Evolutionary conservation across 1,140 invertebrate genomes (phyloP).

Genomic region (Drosophila parvula): DNA sequence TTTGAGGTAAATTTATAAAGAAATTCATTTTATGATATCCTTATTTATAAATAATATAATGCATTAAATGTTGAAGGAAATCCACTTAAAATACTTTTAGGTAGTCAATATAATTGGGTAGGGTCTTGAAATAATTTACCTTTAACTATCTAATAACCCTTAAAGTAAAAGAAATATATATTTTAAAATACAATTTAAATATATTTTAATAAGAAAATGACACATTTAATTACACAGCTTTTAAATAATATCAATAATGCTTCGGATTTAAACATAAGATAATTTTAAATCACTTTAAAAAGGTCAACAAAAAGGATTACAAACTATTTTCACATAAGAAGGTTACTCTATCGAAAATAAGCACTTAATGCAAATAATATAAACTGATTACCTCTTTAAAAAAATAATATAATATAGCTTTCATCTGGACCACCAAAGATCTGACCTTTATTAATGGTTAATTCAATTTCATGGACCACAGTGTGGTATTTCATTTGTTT

Average conservation of each 20-base stretch:
- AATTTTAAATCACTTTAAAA: not conserved
- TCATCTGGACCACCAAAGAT: conserved; percentile 10
- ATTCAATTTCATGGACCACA: conserved; percentile 41
- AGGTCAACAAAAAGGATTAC: not conserved
- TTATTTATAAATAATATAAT: not conserved
- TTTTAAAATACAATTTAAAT: not conserved
- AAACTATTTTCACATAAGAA: not conserved
- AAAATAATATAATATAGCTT: not conserved
- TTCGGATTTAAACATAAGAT: too few species aligned
- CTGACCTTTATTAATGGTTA: conserved; percentile 19
- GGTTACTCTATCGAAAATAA: not conserved
- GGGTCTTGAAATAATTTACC: too few species aligned
- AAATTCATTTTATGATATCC: not conserved
- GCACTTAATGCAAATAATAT: not conserved
- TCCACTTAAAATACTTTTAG: too few species aligned
- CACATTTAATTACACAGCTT: not conserved
- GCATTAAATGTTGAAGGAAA: too few species aligned
- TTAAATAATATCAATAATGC: not conserved
- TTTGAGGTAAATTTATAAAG: not conserved
- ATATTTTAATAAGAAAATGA: too few species aligned
- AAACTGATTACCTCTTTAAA: not conserved
- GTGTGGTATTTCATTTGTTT: conserved; percentile 33
- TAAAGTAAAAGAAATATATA: too few species aligned
- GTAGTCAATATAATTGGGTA: too few species aligned
- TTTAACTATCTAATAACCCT: too few species aligned